phyloP scores from a whole-genome alignment of 2,888 invertebrate genomes.

The Lasioglossum marginatum region DNA sequence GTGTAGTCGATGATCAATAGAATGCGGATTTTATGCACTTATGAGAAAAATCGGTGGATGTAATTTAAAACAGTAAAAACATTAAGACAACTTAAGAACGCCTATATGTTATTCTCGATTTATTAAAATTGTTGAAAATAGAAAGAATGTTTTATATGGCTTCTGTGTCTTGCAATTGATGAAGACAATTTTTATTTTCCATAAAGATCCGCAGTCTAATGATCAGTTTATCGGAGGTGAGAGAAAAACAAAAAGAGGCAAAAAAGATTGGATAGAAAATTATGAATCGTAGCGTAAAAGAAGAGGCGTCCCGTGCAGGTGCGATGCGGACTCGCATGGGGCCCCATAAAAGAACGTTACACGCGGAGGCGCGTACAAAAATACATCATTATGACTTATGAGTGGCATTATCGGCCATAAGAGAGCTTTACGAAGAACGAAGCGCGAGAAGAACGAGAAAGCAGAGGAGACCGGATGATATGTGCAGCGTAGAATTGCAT shows the following conservation, averaged over 20 bases:
- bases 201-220: too few species aligned
- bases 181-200: too few species aligned
- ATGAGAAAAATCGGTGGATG: too few species aligned
- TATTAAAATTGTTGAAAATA: too few species aligned
- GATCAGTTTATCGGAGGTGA: background rate
- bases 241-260: background rate
- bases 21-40: too few species aligned
- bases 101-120: too few species aligned
- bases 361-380: slow-evolving; percentile 70
- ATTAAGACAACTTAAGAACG: too few species aligned
- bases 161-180: too few species aligned
- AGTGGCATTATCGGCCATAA: slow-evolving; percentile 76
- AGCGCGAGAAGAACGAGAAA: slow-evolving; percentile 43
- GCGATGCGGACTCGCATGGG: slow-evolving; percentile 18
- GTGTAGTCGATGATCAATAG: background rate
- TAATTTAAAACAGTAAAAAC: too few species aligned
- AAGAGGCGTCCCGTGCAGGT: slow-evolving; percentile 23
- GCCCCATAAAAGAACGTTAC: slow-evolving; percentile 67
- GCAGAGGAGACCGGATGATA: slow-evolving; percentile 30
- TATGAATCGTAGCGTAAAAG: background rate
- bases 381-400: slow-evolving; percentile 82
- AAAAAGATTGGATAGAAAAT: background rate
- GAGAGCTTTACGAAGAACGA: slow-evolving; percentile 56
- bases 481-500: slow-evolving; percentile 32
- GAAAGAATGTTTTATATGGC: too few species aligned